Base-by-base conservation (phyloP, 2,113 vertebrate species). In the Xerus inauris region DNA sequence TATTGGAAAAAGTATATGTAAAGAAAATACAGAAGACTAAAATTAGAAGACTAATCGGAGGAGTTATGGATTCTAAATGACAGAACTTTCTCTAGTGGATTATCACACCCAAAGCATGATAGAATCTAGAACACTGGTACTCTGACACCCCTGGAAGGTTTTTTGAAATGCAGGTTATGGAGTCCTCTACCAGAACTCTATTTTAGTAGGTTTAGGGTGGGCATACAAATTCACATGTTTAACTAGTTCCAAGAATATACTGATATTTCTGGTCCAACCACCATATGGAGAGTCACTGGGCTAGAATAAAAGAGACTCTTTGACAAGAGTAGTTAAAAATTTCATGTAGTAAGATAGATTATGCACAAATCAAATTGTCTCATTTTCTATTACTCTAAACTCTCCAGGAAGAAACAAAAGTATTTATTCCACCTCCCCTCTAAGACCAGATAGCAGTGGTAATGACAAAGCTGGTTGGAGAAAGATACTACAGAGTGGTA, bases 271-370 rank as follows among this genome's bases (percentile, higher is more conserved):
- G 40, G 9, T 47, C 40, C 64, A 94, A 85, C 42, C 45, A 71
- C 64, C 40, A 45, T 28, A 71, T 26, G 51, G 62, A 84, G 45
- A 90, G 59, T 47, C 45, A n/a, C 5, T 59, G 42, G 54, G 4
- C 57, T 87, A n/a, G 7, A 51, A 84, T 32, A 76, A 87, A 87
- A 81, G 32, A 90, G 38, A 96, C 38, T 71, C 24, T 93, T 93
- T 30, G n/a, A 54, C 32, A 81, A 83, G 10, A 81, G 1, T 49
- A 73, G 10, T 73, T 87, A 35, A 42, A 62, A 57, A 54, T 11
- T 81, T 69, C 67, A 62, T 79, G 12, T 59, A 83, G 30, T n/a
- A 83, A 91, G 86, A 92, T 82, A 40, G 1, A 3, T 3, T 35
- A 38, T 17, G 35, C 57, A 67, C 51, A 94, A 85, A 81, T 62